phyloP scores from a whole-genome alignment of 2,113 vertebrate genomes.

The Carettochelys insculpta region DNA sequence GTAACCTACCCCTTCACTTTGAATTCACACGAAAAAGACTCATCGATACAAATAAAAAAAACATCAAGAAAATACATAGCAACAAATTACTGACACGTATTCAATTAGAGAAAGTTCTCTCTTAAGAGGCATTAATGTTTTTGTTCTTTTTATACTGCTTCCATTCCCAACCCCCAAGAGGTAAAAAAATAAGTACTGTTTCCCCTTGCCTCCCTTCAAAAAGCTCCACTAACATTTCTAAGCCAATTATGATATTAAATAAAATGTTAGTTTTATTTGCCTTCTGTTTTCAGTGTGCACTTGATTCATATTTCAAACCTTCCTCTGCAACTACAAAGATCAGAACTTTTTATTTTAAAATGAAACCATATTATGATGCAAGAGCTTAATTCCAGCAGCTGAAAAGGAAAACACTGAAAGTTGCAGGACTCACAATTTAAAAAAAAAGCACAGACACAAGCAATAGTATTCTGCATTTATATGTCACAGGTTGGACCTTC shows the following conservation, averaged over 20 bases:
- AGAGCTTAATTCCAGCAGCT: not conserved
- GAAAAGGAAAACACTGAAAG: not conserved
- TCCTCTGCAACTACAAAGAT: not conserved
- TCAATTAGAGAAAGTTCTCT: not conserved
- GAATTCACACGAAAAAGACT: not conserved
- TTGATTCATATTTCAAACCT: not conserved
- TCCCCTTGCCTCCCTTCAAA: not conserved
- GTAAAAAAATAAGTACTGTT: not conserved
- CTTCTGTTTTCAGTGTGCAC: not conserved
- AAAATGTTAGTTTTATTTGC: not conserved
- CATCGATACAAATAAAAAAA: not conserved
- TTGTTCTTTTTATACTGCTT: constrained; percentile 1
- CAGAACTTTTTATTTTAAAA: not conserved
- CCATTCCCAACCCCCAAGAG: not conserved
- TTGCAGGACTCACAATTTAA: not conserved
- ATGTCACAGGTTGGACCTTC: too few species aligned
- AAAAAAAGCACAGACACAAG: not conserved
- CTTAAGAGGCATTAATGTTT: not conserved
- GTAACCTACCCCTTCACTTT: not conserved
- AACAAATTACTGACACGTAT: not conserved
- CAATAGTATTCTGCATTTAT: not conserved
- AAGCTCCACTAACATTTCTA: not conserved
- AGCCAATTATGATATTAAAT: not conserved
- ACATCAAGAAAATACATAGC: not conserved
- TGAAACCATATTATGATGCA: not conserved